These are phyloP conservation scores for Sorex fumeus DNA, from an alignment of 2,113 vertebrate species.

Conservation along the genomic window DNA sequence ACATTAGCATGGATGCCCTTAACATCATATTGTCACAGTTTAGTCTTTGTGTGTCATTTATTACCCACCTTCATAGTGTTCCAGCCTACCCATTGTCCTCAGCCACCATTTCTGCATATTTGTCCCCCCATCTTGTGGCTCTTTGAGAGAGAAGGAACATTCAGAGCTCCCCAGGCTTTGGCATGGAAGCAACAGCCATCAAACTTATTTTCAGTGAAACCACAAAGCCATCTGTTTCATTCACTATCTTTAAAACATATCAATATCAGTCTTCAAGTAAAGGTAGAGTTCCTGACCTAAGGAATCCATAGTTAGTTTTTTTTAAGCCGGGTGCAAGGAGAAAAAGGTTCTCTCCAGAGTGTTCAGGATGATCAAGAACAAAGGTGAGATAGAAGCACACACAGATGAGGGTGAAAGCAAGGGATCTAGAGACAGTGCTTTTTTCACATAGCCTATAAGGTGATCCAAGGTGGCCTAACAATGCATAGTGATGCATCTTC, in stretches of 20 bases:
- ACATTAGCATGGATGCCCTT: not conserved
- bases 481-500: not conserved
- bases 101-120: too few relatives aligned
- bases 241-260: not conserved
- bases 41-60: not conserved
- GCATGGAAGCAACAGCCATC: not conserved
- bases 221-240: rapidly evolving
- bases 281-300: not conserved
- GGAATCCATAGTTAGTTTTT: rapidly evolving
- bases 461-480: not conserved
- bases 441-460: not conserved
- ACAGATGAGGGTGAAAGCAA: not conserved
- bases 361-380: not conserved
- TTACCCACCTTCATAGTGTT: not conserved
- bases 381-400: not conserved
- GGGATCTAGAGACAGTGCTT: not conserved
- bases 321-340: not conserved
- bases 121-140: not conserved
- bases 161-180: not conserved
- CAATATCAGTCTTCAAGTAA: not conserved
- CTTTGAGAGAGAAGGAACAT: not conserved
- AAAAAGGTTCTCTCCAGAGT: rapidly evolving
- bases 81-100: not conserved
- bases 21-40: rapidly evolving
- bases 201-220: not conserved